These are phyloP conservation scores for Apaloderma vittatum DNA, from an alignment of 2,113 vertebrate genomes.

Conservation along the genomic window DNA sequence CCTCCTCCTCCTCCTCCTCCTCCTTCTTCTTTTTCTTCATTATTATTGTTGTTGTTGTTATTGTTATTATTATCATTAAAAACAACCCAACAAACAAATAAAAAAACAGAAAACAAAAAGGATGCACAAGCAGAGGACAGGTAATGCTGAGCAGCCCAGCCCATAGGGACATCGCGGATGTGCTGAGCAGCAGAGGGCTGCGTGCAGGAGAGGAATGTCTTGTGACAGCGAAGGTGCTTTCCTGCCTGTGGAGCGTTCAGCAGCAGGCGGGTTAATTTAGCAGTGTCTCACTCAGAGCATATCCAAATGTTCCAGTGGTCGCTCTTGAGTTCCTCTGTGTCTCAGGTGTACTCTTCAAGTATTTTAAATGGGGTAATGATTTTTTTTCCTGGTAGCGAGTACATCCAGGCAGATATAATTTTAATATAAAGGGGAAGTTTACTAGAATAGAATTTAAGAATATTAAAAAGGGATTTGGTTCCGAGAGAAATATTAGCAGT, in stretches of 20 bases:
- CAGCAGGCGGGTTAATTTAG: slow-evolving; percentile 26
- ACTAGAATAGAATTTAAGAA: slow-evolving; percentile 86
- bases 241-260: not conserved
- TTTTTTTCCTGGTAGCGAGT: slow-evolving; percentile 73
- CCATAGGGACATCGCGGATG: rapidly evolving
- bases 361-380: slow-evolving; percentile 79
- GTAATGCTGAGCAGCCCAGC: not conserved
- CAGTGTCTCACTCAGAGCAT: not conserved
- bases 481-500: slow-evolving; percentile 85
- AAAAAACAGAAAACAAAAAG: not conserved
- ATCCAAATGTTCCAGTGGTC: slow-evolving; percentile 46
- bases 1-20: too few relatives aligned
- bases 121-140: not conserved
- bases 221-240: not conserved
- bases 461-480: slow-evolving; percentile 88
- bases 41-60: too few relatives aligned
- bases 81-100: not conserved
- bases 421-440: slow-evolving; percentile 82
- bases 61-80: too few relatives aligned
- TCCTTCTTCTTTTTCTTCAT: too few relatives aligned
- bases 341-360: slow-evolving; percentile 77
- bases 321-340: slow-evolving; percentile 60
- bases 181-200: not conserved
- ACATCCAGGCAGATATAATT: slow-evolving; percentile 80
- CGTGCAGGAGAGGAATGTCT: not conserved